Evolutionary conservation across 2,797 vertebrate genomes (phyloP).

Genomic region (Sebastes cheni): DNA sequence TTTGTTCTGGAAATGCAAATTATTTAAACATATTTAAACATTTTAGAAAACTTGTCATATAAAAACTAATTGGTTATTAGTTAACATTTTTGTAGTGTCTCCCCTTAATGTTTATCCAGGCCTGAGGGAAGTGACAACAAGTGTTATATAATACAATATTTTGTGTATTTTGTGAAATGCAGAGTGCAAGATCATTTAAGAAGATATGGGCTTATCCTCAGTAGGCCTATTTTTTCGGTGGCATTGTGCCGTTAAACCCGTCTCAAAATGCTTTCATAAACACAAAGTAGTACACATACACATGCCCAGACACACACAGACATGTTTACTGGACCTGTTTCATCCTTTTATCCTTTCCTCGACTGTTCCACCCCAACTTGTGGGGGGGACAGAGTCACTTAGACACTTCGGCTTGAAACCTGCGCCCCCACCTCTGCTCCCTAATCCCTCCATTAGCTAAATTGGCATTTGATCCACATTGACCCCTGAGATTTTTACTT

Average conservation of each 20-base stretch:
- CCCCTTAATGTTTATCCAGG: neutral
- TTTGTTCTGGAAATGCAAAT: no score
- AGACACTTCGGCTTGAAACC: constrained; percentile 59
- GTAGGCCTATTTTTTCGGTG: neutral
- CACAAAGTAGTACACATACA: neutral
- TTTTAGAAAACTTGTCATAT: no score
- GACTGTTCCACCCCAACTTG: constrained; percentile 25
- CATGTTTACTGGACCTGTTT: neutral
- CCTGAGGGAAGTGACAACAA: neutral
- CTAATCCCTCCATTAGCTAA: constrained; percentile 77
- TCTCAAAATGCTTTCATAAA: neutral
- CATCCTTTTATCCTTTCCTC: constrained; percentile 40
- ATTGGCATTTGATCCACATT: constrained; percentile 64
- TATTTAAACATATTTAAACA: no score
- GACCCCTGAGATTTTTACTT: constrained; percentile 44
- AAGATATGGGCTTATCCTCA: neutral
- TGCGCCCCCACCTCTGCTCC: constrained; percentile 53
- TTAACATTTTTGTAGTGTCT: no score
- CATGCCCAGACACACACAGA: constrained; percentile 8
- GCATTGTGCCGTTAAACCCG: neutral
- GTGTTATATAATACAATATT: neutral
- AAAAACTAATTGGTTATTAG: no score
- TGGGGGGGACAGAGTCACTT: constrained; percentile 27
- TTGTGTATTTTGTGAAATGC: neutral
- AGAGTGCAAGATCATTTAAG: neutral